These are phyloP conservation scores for Myopa testacea DNA, from an alignment of 2,888 invertebrate genomes.

Conservation along the genomic window DNA sequence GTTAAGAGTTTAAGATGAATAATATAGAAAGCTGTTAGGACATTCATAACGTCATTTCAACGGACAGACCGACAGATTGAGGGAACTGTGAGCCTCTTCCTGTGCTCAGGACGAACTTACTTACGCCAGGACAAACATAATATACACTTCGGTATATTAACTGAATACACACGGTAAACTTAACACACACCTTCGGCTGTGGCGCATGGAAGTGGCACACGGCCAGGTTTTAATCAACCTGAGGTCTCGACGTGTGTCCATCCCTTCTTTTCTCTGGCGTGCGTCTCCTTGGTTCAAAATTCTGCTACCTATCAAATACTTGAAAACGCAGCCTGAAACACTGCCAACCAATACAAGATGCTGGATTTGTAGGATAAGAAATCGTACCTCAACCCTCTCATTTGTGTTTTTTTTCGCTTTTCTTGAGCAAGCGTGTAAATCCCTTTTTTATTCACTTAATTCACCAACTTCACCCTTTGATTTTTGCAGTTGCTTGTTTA, in stretches of 20 bases:
- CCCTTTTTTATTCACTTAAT: conserved; percentile 33
- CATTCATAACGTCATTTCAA: no score
- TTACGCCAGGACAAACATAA: no score
- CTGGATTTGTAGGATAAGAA: conserved; percentile 38
- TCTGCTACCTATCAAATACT: background rate
- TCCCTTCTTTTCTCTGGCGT: background rate
- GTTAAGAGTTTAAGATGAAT: no score
- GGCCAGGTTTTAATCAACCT: background rate
- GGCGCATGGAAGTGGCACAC: background rate
- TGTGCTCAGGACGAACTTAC: no score
- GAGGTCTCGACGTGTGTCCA: background rate
- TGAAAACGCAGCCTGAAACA: background rate
- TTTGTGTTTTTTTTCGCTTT: background rate
- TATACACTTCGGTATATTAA: no score
- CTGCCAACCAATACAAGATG: conserved; percentile 26
- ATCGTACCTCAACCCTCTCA: conserved; percentile 13
- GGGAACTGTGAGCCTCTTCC: no score
- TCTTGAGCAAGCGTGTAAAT: conserved; percentile 33
- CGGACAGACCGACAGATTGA: no score
- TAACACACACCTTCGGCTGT: no score
- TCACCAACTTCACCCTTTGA: background rate
- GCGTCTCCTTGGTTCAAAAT: background rate
- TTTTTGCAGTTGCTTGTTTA: conserved; percentile 7
- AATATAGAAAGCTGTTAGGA: no score
- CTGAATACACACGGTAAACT: no score